Percentiles rank a stretch among this genome's conserved stretches.
phyloP scores from a whole-genome alignment of 2,797 vertebrate species.

The Peromyscus eremicus region DNA sequence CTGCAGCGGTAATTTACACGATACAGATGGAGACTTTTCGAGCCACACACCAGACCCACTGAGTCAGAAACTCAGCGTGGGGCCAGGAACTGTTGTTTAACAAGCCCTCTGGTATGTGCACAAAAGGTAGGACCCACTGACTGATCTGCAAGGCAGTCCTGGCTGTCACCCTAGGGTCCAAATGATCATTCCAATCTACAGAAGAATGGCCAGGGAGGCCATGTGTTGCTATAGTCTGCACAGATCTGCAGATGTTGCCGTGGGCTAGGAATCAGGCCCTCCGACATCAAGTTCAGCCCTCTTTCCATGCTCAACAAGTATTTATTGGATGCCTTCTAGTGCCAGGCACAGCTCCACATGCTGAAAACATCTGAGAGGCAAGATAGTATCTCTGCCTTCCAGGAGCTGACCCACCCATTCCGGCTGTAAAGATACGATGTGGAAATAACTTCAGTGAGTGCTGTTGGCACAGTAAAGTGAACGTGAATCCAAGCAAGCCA shows the following conservation, averaged over 20 bases:
- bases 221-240: neutral
- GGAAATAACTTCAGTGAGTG: neutral
- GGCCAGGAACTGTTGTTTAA: neutral
- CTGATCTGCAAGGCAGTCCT: neutral
- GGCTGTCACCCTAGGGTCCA: neutral
- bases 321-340: neutral
- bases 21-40: constrained; percentile 11
- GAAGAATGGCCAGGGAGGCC: neutral
- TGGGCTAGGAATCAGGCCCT: neutral
- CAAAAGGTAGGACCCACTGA: neutral
- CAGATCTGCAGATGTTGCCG: neutral
- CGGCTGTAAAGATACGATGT: neutral
- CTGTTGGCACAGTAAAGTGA: constrained; percentile 4
- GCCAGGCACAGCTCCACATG: neutral
- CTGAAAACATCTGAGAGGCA: neutral
- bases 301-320: constrained; percentile 11
- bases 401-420: neutral
- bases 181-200: neutral
- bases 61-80: neutral
- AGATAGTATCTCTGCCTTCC: neutral
- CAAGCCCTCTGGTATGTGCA: neutral
- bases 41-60: neutral
- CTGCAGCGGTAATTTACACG: neutral
- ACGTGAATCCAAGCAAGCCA: neutral
- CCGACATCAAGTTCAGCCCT: neutral